Evolutionary conservation across 2,888 invertebrate species (phyloP).

Genomic region (Agonopterix arenella): DNA sequence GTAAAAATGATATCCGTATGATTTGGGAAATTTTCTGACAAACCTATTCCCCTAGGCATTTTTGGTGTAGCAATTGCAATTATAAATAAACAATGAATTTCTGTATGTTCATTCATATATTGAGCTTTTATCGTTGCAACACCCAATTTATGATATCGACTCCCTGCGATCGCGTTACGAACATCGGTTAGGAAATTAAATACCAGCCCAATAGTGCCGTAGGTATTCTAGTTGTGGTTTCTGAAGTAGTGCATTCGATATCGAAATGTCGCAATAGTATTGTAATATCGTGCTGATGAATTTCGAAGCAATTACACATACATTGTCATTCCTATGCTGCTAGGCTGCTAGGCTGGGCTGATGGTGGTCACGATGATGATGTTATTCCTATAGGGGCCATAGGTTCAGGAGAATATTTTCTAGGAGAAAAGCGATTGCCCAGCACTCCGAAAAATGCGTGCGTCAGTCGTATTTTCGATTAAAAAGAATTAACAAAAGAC

Average conservation of each 20-base stretch:
- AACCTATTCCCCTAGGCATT: neutral
- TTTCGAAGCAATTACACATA: conserved; percentile 30
- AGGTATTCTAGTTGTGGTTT: conserved; percentile 22
- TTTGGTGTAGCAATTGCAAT: conserved; percentile 5
- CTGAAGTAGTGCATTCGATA: conserved; percentile 60
- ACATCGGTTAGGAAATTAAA: conserved; percentile 54
- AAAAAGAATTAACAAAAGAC: no score
- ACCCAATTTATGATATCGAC: conserved; percentile 44
- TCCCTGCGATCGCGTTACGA: conserved; percentile 49
- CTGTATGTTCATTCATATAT: conserved; percentile 11
- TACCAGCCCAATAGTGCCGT: conserved; percentile 29
- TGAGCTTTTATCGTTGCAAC: conserved; percentile 29
- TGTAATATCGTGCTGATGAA: conserved; percentile 23
- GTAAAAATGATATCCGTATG: neutral
- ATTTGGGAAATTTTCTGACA: neutral
- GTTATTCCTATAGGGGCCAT: no score
- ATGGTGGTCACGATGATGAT: no score
- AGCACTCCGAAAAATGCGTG: no score
- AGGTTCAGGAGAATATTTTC: no score
- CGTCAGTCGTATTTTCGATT: no score
- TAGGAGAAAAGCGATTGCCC: no score
- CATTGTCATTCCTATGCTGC: conserved; percentile 16
- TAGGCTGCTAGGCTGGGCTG: no score
- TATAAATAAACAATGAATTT: conserved; percentile 24
- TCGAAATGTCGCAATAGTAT: conserved; percentile 44